Evolutionary conservation across 2,113 vertebrate species (phyloP).

Genomic region (Elephas maximus): DNA sequence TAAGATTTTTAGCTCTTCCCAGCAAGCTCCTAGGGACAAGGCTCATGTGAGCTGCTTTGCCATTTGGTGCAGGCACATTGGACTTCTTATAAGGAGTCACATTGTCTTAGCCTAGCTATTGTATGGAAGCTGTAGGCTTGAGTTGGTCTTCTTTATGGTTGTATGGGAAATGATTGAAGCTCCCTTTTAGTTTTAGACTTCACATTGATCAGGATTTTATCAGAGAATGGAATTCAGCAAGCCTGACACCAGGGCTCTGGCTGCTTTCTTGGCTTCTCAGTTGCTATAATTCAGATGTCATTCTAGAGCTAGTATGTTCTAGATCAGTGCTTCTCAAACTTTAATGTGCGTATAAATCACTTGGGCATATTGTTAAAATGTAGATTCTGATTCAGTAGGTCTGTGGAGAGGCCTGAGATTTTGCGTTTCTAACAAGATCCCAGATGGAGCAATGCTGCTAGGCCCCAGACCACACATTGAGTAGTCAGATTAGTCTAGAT

Average conservation of each 20-base stretch:
- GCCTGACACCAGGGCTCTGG: neutral
- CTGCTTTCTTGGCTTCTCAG: neutral
- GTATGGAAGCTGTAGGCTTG: neutral
- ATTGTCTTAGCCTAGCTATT: neutral
- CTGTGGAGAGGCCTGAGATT: neutral
- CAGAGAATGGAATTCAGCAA: neutral
- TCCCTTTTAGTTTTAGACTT: neutral
- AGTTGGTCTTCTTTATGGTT: neutral
- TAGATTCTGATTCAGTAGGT: neutral
- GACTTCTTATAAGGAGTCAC: neutral
- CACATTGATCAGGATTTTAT: no score
- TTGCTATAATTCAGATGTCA: neutral
- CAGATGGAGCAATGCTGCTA: no score
- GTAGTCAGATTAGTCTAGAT: neutral
- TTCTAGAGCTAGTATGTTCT: neutral
- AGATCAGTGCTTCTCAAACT: neutral
- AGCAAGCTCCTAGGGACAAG: neutral
- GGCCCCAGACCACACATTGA: neutral
- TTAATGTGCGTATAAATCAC: neutral
- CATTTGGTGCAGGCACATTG: neutral
- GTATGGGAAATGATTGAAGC: neutral
- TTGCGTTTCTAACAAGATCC: neutral
- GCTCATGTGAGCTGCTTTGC: neutral
- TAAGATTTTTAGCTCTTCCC: neutral
- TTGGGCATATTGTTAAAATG: neutral